phyloP scores from a whole-genome alignment of 2,797 vertebrate genomes.

The Centroberyx gerrardi region DNA sequence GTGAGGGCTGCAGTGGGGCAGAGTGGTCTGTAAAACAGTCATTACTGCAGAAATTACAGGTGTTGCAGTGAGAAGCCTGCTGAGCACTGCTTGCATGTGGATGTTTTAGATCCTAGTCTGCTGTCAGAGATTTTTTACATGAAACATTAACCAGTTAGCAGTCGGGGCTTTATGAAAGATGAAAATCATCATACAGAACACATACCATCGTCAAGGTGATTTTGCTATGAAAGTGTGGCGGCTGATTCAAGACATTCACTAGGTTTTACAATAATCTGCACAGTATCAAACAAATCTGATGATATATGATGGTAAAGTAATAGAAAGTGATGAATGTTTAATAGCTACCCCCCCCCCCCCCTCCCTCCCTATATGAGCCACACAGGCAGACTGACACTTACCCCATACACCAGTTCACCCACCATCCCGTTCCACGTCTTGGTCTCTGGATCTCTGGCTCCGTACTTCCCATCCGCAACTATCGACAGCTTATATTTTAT shows the following conservation, averaged over 20 bases:
- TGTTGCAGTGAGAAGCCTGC: slow-evolving; percentile 34
- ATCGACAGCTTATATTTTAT: slow-evolving; percentile 98
- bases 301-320: too few relatives aligned
- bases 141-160: slow-evolving; percentile 57
- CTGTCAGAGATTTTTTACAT: slow-evolving; percentile 24
- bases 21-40: slow-evolving; percentile 14
- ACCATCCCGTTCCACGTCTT: slow-evolving; percentile 99
- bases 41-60: slow-evolving; percentile 33
- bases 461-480: slow-evolving; percentile 98
- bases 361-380: not conserved
- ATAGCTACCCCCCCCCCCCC: not conserved
- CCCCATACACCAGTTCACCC: slow-evolving; percentile 99
- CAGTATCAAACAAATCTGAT: too few relatives aligned
- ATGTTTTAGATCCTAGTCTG: slow-evolving; percentile 39
- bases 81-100: slow-evolving; percentile 39
- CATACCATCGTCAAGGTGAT: slow-evolving; percentile 25
- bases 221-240: slow-evolving; percentile 9
- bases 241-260: not conserved
- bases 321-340: not conserved
- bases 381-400: slow-evolving; percentile 85
- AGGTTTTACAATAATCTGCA: slow-evolving; percentile 2
- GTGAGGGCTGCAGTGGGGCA: slow-evolving; percentile 6
- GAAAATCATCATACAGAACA: slow-evolving; percentile 46
- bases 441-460: slow-evolving; percentile 97
- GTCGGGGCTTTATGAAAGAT: slow-evolving; percentile 69